phyloP scores from a whole-genome alignment of 2,888 invertebrate genomes.

The Drosophila villosipedis region DNA sequence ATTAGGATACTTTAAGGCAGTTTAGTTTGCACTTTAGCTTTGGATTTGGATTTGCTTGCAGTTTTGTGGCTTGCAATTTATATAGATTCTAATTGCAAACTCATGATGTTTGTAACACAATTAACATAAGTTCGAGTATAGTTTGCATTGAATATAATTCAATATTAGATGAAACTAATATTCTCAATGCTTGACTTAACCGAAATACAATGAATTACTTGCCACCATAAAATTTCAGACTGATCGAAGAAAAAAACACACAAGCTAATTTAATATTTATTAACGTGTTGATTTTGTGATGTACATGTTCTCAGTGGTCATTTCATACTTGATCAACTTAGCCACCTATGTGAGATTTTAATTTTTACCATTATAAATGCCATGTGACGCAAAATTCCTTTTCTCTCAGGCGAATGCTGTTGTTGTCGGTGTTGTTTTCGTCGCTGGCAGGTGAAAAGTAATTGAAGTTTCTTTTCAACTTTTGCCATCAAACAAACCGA shows the following conservation, averaged over 20 bases:
- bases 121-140: slow-evolving; percentile 7
- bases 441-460: slow-evolving; percentile 64
- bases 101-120: slow-evolving; percentile 14
- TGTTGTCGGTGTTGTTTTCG: slow-evolving; percentile 15
- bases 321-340: not conserved
- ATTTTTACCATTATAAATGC: not conserved
- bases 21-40: not conserved
- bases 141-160: not conserved
- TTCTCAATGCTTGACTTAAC: too few relatives aligned
- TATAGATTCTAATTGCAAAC: slow-evolving; percentile 10
- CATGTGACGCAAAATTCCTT: not conserved
- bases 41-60: slow-evolving; percentile 4
- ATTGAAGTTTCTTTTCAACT: slow-evolving; percentile 72
- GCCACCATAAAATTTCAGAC: too few relatives aligned
- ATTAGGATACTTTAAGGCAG: not conserved
- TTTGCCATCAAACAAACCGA: slow-evolving; percentile 68
- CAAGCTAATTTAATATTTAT: not conserved
- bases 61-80: slow-evolving; percentile 9
- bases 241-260: not conserved
- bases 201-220: not conserved
- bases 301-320: not conserved
- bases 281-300: slow-evolving; percentile 3
- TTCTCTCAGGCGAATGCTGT: slow-evolving; percentile 29
- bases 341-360: not conserved
- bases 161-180: not conserved